Percentiles rank a stretch among this genome's conserved stretches.
Evolutionary conservation across 30 jellyfish, hydroid and myxozoan genomes (phyloP).

Genomic region (Hydractinia echinata): DNA sequence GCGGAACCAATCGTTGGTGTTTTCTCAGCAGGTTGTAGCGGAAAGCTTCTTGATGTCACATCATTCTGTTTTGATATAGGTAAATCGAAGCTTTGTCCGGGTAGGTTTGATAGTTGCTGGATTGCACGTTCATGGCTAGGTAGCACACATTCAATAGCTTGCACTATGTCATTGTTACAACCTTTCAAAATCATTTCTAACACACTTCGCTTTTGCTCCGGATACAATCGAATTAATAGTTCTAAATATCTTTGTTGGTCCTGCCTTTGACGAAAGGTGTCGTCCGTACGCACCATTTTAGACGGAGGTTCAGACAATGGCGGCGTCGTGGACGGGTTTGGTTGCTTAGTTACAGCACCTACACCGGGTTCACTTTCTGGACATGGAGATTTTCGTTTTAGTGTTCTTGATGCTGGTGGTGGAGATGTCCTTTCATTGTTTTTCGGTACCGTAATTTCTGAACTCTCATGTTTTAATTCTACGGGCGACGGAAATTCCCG

Average conservation of each 20-base stretch:
- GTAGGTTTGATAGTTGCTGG: conserved; percentile 71
- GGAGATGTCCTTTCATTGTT: background rate
- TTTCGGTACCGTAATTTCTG: background rate
- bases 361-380: background rate
- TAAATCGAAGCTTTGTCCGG: conserved; percentile 74
- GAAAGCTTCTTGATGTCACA: conserved; percentile 13
- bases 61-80: conserved; percentile 17
- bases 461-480: background rate
- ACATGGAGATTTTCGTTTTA: conserved; percentile 32
- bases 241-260: conserved; percentile 70
- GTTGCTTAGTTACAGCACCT: background rate
- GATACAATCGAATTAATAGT: conserved; percentile 69
- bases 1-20: conserved; percentile 58
- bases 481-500: conserved; percentile 18
- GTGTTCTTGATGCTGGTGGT: background rate
- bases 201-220: conserved; percentile 96
- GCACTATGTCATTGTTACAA: conserved; percentile 93
- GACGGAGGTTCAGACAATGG: conserved; percentile 66
- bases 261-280: conserved; percentile 58
- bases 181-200: conserved; percentile 89
- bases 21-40: conserved; percentile 46
- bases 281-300: conserved; percentile 84
- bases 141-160: conserved; percentile 91
- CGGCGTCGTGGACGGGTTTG: conserved; percentile 22
- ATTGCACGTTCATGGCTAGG: conserved; percentile 99